phyloP scores from a whole-genome alignment of 2,113 vertebrate species.

The Xiphias gladius region DNA sequence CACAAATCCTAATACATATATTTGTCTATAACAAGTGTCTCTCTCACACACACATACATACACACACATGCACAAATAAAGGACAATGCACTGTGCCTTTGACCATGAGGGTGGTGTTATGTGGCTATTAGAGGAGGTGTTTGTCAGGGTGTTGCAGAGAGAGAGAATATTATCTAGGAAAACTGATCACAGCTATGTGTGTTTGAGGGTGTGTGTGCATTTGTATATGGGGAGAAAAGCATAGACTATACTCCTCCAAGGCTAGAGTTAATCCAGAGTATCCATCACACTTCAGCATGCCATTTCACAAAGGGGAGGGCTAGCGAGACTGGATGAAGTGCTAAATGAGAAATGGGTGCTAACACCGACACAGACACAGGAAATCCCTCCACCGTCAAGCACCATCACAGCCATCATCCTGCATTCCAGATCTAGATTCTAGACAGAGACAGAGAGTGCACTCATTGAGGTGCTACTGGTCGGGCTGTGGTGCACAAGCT shows the following conservation, averaged over 20 bases:
- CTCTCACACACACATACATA: not conserved
- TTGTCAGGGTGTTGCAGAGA: conserved; percentile 45
- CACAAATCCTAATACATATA: conserved; percentile 47
- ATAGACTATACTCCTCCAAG: conserved; percentile 39
- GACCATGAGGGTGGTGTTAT: conserved; percentile 56
- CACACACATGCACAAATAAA: not conserved
- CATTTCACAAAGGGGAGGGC: conserved; percentile 15
- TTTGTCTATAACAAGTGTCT: conserved; percentile 28
- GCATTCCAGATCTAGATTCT: conserved; percentile 11
- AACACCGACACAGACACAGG: conserved; percentile 52
- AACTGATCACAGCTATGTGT: conserved; percentile 20
- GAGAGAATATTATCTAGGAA: conserved; percentile 51
- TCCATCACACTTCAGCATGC: conserved; percentile 62
- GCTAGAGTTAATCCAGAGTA: conserved; percentile 59
- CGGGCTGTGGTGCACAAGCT: not conserved
- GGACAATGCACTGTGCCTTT: conserved; percentile 31
- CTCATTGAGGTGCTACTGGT: not conserved
- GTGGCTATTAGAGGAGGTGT: conserved; percentile 59
- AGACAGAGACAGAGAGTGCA: not conserved
- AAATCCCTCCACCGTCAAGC: conserved; percentile 64
- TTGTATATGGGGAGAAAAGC: not conserved
- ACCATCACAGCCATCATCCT: conserved; percentile 53
- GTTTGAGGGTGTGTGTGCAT: not conserved
- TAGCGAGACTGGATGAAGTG: conserved; percentile 24
- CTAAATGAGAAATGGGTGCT: conserved; percentile 58